Conservation (phyloP, 2,797 vertebrate genomes). For the Micromesistius poutassou region DNA sequence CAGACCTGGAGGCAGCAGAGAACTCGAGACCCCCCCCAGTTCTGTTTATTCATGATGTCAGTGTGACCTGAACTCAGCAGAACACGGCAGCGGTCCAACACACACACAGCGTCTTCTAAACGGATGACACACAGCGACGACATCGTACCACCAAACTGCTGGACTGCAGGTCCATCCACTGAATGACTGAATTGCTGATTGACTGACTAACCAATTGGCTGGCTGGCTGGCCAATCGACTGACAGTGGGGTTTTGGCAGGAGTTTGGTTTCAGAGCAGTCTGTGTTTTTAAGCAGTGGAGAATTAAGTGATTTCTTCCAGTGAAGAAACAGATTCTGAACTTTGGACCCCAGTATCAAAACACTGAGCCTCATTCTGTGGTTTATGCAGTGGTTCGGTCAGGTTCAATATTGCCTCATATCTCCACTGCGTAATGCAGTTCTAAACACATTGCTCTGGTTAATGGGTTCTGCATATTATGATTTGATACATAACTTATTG, state of each 20-base stretch:
- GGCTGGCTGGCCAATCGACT: not conserved
- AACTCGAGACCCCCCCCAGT: not conserved
- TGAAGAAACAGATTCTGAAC: not conserved
- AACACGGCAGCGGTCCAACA: not conserved
- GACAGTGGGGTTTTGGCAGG: not conserved
- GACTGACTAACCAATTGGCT: not conserved
- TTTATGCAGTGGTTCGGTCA: not conserved
- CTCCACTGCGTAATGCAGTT: not conserved
- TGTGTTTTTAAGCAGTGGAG: not conserved
- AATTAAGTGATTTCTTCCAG: not conserved
- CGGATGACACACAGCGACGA: not conserved
- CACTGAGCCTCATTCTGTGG: not conserved
- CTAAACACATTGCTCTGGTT: not conserved
- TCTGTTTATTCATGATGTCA: not conserved
- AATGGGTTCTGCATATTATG: not conserved
- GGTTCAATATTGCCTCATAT: not conserved
- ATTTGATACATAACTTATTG: not conserved
- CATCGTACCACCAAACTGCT: not conserved
- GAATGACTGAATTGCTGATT: not conserved
- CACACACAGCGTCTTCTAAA: not conserved
- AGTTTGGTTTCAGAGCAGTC: not conserved
- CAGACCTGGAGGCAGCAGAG: not conserved
- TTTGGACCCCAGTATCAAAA: not conserved
- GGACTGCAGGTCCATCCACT: constrained; percentile 2
- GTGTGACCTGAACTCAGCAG: not conserved